Base-by-base conservation (phyloP, 1,140 invertebrate species). In the Varroa destructor region DNA sequence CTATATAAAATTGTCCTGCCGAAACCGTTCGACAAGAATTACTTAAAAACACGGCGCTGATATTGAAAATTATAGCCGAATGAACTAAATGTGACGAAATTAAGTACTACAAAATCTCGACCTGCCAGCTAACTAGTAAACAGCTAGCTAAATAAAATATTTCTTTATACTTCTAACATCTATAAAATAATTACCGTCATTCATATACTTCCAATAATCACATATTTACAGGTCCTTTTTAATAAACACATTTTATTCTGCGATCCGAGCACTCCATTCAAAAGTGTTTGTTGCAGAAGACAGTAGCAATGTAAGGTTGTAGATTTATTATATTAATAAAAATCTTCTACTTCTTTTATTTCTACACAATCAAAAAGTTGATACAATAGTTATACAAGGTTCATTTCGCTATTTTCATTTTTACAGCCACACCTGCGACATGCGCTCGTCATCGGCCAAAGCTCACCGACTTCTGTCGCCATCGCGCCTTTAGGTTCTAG, bases 191-290 rank as follows among this genome's bases (percentile, higher is more conserved):
- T 25, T 25, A 25, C 25, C 46, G 8, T 8, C 46, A 51, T 5
- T 58, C 57, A 42, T 12, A 5, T 5, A 12, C 25, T 37, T 1
- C 14, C 10, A 67, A n/a, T 40, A 67, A 67, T 67, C 40, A 67
- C 10, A 67, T 12, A 67, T 36, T 2, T 40, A 25, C 61, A 37
- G 14, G 46, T 40, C 61, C 3, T 67, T 67, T 67, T 67, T 67
- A 67, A 67, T 67, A 67, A 67, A 67, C 61, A 67, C 40, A 67
- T 67, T 67, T 67, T 67, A 67, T 67, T 67, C 61, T 67, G 61
- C 61, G 61, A 67, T 67, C 46, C 61, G 61, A 67, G 61, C 61
- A 67, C 61, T 67, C 61, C 61, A 67, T 67, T 67, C 61, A 67
- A 67, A 67, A 67, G 61, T 67, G 61, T 67, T 67, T 67, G 61